These are phyloP conservation scores for Pollenia angustigena DNA, from an alignment of 2,888 invertebrate genomes.

Conservation along the genomic window DNA sequence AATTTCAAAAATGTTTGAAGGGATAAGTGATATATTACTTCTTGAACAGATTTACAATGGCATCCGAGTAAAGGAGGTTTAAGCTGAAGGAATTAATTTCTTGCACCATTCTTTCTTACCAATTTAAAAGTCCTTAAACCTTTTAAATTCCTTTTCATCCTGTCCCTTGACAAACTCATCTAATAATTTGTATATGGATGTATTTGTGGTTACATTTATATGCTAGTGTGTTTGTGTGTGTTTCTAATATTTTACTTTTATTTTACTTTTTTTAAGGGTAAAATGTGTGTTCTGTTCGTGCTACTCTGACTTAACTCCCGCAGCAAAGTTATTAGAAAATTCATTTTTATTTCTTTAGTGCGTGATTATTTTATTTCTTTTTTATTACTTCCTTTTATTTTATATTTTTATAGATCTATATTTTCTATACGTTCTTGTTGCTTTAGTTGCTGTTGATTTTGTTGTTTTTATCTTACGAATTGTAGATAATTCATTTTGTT, in stretches of 20 bases:
- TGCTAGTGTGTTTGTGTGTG: background rate
- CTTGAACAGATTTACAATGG: too few species aligned
- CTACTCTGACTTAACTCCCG: constrained; percentile 26
- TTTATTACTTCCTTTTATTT: background rate
- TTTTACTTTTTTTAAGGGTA: constrained; percentile 7
- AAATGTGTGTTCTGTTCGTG: constrained; percentile 1
- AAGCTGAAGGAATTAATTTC: too few species aligned
- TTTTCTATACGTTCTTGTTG: background rate
- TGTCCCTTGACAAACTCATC: background rate
- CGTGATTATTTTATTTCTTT: constrained; percentile 63
- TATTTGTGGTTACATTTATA: background rate
- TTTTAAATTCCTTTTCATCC: background rate
- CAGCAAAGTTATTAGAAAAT: constrained; percentile 60
- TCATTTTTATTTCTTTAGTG: constrained; percentile 65
- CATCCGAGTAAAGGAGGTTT: too few species aligned
- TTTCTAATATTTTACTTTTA: background rate
- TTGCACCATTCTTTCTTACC: too few species aligned
- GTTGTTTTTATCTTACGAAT: constrained; percentile 22
- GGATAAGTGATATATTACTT: too few species aligned
- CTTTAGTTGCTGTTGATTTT: constrained; percentile 18
- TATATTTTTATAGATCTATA: background rate
- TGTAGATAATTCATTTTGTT: constrained; percentile 20
- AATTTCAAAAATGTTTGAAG: too few species aligned
- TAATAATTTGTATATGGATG: constrained; percentile 9
- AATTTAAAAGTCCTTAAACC: too few species aligned